A percentile compares a stretch with the other conserved stretches of the same genome.
Evolutionary conservation across 2,113 vertebrate genomes (phyloP).

Genomic region (Heloderma charlesbogerti): DNA sequence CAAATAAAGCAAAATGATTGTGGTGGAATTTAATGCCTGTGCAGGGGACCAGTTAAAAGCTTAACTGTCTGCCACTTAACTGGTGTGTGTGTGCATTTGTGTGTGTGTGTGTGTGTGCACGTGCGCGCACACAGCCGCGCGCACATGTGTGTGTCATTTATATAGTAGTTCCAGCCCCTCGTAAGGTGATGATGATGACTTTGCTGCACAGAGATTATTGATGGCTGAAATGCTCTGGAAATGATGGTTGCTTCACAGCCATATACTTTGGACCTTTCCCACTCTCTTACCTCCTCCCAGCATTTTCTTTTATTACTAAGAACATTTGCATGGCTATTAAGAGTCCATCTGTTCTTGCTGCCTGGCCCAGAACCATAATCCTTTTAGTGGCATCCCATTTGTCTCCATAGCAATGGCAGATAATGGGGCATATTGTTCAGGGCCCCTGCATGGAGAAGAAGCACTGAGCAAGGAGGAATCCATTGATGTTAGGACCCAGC

Average conservation of each 20-base stretch:
- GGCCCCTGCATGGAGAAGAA: neutral
- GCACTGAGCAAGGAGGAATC: neutral
- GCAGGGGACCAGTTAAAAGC: constrained; percentile 1
- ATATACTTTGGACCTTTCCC: constrained; percentile 10
- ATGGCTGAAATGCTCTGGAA: neutral
- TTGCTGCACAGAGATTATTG: neutral
- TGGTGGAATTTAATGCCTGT: constrained; percentile 3
- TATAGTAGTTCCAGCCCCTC: neutral
- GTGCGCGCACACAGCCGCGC: too few relatives aligned
- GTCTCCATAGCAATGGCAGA: constrained; percentile 53
- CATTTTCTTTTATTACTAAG: constrained; percentile 17
- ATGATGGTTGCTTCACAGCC: neutral
- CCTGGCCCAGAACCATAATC: constrained; percentile 9
- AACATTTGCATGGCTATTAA: constrained; percentile 5
- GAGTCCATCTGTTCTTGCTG: constrained; percentile 7
- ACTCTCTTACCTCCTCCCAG: neutral
- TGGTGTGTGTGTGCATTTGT: too few relatives aligned
- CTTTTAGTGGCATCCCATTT: neutral
- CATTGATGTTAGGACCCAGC: too few relatives aligned
- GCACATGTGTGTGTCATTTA: neutral
- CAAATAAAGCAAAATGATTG: neutral
- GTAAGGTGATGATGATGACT: neutral
- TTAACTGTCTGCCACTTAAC: neutral
- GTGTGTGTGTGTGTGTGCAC: too few relatives aligned
- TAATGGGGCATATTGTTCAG: neutral